Evolutionary conservation across 2,113 vertebrate species (phyloP), one percentile per base, ranked within the genome.

Genomic region (Ancistrus triradiatus): DNA sequence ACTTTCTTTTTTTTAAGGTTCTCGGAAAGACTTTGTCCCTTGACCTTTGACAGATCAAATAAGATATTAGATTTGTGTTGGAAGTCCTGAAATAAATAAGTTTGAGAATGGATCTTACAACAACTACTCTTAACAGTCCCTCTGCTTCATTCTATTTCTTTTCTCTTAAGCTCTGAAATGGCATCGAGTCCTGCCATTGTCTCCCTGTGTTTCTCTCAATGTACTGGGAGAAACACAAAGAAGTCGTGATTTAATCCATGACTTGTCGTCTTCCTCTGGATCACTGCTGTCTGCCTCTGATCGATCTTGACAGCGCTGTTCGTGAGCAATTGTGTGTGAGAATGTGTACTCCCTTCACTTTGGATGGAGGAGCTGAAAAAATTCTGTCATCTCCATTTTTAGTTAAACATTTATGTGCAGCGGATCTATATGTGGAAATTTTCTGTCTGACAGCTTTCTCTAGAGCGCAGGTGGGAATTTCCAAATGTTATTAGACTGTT

Each of bases 261-360:
- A 77, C 68, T 61, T 63, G 53, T 49, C 65, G 63, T 70, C 57
- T 69, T 69, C 57, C 63, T 37, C 37, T 14, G 60, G 59, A 38
- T 61, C 61, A 4, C 60, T 57, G 35, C 46, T 40, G 22, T 51
- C 56, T 58, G 38, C 24, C 17, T 48, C 60, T 69, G 61, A 74
- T 77, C 61, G n/a, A 69, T 72, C 47, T 47, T 72, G 64, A 72
- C 65, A 69, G 68, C 58, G 3, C 27, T 40, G 31, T 37, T 42
- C 28, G 5, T 43, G 17, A 52, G 11, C 24, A 27, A 46, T 48
- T 59, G 25, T 43, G 44, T 50, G 5, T 58, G 9, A 24, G 17
- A 25, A 18, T 47, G 38, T 24, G 50, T 31, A 31, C 27, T 31
- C 27, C 7, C 27, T 4, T 4, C 3, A 31, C 3, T 31, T 46